phyloP scores from a whole-genome alignment of 2,113 vertebrate genomes.

The Corythaixoides concolor region DNA sequence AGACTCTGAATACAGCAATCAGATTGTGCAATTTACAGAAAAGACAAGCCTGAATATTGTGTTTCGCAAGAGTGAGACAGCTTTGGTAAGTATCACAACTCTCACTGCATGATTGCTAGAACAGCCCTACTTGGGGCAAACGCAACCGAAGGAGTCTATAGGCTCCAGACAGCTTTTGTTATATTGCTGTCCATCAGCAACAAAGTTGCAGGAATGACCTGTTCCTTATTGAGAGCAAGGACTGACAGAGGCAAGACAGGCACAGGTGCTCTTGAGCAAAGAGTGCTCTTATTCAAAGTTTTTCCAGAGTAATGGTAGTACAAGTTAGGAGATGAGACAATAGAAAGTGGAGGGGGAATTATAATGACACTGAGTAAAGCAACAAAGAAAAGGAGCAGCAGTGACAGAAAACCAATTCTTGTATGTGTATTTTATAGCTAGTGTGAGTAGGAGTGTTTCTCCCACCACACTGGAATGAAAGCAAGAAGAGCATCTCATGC shows the following conservation, averaged over 20 bases:
- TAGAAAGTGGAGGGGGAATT: neutral
- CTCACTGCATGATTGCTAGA: neutral
- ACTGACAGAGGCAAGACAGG: neutral
- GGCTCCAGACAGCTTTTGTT: neutral
- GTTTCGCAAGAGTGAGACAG: neutral
- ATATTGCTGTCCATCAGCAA: neutral
- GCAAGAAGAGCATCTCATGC: neutral
- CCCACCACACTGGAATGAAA: neutral
- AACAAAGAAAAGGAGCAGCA: neutral
- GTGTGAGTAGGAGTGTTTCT: slow-evolving; percentile 27
- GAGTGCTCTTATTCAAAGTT: neutral
- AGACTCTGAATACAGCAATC: neutral
- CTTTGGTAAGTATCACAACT: neutral
- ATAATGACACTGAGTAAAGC: neutral
- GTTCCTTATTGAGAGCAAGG: neutral
- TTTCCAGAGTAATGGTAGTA: neutral
- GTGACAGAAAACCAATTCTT: neutral
- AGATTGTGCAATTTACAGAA: neutral
- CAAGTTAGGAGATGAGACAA: neutral
- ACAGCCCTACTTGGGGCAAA: neutral
- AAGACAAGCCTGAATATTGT: neutral
- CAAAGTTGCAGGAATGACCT: neutral
- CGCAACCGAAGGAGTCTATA: neutral
- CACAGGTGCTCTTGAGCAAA: neutral
- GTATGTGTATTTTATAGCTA: neutral